A percentile compares a stretch with the other conserved stretches of the same genome.
Evolutionary conservation across 2,113 vertebrate species (phyloP).

Genomic region (Stercorarius parasiticus): DNA sequence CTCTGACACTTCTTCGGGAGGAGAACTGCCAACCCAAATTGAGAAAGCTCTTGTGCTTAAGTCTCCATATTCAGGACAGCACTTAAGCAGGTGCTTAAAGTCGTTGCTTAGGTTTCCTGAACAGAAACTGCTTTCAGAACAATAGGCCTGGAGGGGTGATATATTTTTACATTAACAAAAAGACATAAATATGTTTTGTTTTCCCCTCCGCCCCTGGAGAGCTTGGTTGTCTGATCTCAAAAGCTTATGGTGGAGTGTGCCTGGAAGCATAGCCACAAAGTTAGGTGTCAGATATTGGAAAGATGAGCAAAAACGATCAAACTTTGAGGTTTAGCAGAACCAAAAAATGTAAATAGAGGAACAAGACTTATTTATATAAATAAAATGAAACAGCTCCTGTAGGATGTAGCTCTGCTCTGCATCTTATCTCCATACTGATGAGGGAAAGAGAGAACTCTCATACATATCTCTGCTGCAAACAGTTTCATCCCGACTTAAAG

Average conservation of each 20-base stretch:
- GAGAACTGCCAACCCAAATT: background rate
- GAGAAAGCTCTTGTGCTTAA: background rate
- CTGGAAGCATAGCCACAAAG: background rate
- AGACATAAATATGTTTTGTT: background rate
- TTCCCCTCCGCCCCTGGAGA: background rate
- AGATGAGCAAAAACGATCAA: background rate
- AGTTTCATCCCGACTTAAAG: constrained; percentile 5
- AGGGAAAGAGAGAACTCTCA: background rate
- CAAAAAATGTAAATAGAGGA: background rate
- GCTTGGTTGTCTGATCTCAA: background rate
- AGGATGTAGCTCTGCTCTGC: background rate
- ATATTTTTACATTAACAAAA: background rate
- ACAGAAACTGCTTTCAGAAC: background rate
- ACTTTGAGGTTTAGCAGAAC: background rate
- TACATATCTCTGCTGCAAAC: background rate
- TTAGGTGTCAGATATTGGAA: background rate
- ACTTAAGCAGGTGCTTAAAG: background rate
- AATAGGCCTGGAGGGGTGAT: background rate
- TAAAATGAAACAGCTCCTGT: background rate
- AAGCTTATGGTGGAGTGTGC: rapidly evolving
- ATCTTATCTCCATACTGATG: background rate
- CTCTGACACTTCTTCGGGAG: background rate
- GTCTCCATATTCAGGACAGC: background rate
- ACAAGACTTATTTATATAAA: background rate
- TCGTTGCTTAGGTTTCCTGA: background rate